These are phyloP conservation scores for Drosophila lowei DNA, from an alignment of 1,140 invertebrate genomes.

Conservation along the genomic window DNA sequence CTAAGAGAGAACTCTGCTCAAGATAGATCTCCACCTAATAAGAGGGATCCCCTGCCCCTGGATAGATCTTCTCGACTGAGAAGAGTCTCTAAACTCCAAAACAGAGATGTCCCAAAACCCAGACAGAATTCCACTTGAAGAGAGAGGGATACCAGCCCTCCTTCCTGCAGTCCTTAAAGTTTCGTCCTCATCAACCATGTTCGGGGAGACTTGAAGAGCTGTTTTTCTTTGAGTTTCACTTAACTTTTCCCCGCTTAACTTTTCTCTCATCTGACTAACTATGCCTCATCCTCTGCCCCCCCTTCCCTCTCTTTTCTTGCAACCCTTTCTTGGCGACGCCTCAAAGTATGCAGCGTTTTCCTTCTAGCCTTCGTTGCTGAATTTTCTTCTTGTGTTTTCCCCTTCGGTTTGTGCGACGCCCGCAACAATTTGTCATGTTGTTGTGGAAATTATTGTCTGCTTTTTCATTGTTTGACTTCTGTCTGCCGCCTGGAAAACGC, in stretches of 20 bases:
- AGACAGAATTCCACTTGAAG: too few relatives aligned
- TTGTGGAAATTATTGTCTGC: constrained; percentile 77
- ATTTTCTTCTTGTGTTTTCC: constrained; percentile 3
- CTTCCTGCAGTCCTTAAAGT: not conserved
- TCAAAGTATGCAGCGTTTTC: constrained; percentile 38
- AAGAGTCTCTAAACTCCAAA: too few relatives aligned
- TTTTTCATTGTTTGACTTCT: constrained; percentile 76
- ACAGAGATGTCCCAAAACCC: too few relatives aligned
- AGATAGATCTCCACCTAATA: too few relatives aligned
- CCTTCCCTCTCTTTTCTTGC: not conserved
- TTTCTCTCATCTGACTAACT: constrained; percentile 6
- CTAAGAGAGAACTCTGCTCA: too few relatives aligned
- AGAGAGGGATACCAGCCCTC: too few relatives aligned
- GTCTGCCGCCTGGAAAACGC: constrained; percentile 47
- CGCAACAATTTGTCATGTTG: constrained; percentile 79
- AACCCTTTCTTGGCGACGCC: constrained; percentile 13
- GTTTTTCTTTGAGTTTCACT: constrained; percentile 27
- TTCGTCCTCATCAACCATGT: not conserved
- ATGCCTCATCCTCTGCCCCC: too few relatives aligned
- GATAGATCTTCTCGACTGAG: too few relatives aligned
- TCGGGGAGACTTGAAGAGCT: not conserved
- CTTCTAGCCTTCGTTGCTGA: constrained; percentile 21
- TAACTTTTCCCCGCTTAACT: constrained; percentile 18
- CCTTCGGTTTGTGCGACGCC: constrained; percentile 46
- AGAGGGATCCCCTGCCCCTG: too few relatives aligned